Base-by-base conservation (phyloP, 2,113 vertebrate genomes). In the Archocentrus centrarchus region DNA sequence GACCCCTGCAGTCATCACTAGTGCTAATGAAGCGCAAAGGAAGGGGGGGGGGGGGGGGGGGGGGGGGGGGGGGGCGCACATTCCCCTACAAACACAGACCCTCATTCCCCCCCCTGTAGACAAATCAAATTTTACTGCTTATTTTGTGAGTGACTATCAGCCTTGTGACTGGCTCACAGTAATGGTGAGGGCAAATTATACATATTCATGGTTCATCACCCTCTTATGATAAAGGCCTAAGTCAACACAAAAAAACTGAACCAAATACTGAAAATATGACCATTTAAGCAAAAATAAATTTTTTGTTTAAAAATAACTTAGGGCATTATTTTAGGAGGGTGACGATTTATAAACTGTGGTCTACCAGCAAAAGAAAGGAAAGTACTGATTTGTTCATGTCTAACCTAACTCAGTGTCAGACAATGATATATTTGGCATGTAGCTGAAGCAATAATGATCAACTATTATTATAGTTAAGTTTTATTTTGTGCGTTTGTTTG, bases 21-120 rank as follows among this genome's bases (percentile, higher is more conserved):
- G 0, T 83, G 81, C 86, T 88, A 87, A 93, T 80, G 91, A 95
- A 94, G 87, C 92, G 88, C 70, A 88, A 75, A 61, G 73, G 53
- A 84, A 6, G 2, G 37, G 47, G 53, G 78, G 37, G 50, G 47
- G 50, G 78, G 37, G 50, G 47, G 50, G 78, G 37, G 50, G 47
- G 50, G 2, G 37, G 47, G 53, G 2, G 37, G 47, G 53, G 78
- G 37, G 50, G 47, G 50, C 24, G 35, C 77, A 75, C 30, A 59
- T 61, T 59, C 5, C 32, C 22, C 81, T 41, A 5, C 47, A 53
- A 73, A n/a, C 47, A 73, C 68, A 55, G 27, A 73, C 27, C 27
- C 17, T n/a, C 6, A 17, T 35, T 18, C 32, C 47, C 47, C 7
- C 27, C 44, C 37, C 75, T 27, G 75, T 30, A 77, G 44, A 58